Base-by-base conservation (phyloP, 1,140 invertebrate species). In the Condylostylus longicornis region DNA sequence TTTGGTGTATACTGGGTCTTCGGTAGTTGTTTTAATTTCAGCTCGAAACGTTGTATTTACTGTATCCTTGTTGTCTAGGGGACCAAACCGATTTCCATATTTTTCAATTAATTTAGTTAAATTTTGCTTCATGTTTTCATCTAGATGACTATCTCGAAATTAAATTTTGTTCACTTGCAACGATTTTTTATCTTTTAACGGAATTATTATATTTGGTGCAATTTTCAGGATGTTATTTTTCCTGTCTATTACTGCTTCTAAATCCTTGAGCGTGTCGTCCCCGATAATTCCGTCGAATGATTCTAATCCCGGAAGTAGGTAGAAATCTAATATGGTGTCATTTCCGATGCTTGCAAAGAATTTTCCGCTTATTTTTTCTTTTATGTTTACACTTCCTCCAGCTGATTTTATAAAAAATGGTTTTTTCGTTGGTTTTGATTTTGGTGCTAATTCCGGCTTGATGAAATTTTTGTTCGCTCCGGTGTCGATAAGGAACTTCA, bases 321-420 rank as follows among this genome's bases (percentile, higher is more conserved):
- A 41, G 10, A 43, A 35, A 35, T 41, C 41, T 7, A 43, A 19
- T 12, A 13, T 29, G 4, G 23, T 10, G 22, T 40, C 34, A n/a
- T 5, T 5, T 13, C 10, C n/a, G n/a, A n/a, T n/a, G n/a, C n/a
- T n/a, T n/a, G n/a, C n/a, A n/a, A 25, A 25, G n/a, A 25, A 25
- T 31, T 17, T 31, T 9, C 29, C 5, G 29, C 15, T 31, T 31
- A 31, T 7, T 17, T 31, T 31, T 31, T 31, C 6, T 31, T 6
- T 13, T 8, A 31, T 9, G 10, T 31, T 17, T 13, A 31, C 9
- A 8, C 7, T 17, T 9, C 9, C 7, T 17, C 6, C 9, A 9
- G 9, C 29, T 31, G 29, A 31, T 17, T 31, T 6, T 17, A n/a
- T 25, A 8, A 8, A 8, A 25, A 25, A 25, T 8, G 23, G 23